phyloP scores from a whole-genome alignment of 2,888 invertebrate species.

The Andrena chrysosceles region DNA sequence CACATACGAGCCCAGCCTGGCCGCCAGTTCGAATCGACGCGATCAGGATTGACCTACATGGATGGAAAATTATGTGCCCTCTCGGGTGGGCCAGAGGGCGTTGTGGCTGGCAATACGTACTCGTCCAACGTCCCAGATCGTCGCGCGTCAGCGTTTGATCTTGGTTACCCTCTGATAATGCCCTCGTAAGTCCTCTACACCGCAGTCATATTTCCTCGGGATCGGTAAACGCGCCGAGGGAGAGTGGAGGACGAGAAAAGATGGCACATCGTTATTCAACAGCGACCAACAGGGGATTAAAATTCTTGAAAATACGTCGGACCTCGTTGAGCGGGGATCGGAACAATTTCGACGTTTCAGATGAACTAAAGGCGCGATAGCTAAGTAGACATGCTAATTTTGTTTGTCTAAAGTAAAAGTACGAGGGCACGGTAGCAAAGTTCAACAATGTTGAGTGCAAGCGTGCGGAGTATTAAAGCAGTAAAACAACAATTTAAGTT shows the following conservation, averaged over 20 bases:
- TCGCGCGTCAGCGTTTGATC: slow-evolving; percentile 56
- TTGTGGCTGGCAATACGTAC: slow-evolving; percentile 21
- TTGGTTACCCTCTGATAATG: slow-evolving; percentile 55
- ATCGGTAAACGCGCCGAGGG: background rate
- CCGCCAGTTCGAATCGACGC: slow-evolving; percentile 5
- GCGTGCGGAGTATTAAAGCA: background rate
- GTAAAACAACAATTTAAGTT: background rate
- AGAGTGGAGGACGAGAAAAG: background rate
- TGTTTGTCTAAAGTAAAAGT: too few species aligned
- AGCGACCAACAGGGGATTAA: background rate
- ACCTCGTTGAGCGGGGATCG: background rate
- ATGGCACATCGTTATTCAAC: slow-evolving; percentile 28
- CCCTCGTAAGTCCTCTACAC: slow-evolving; percentile 41
- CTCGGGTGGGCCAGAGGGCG: slow-evolving; percentile 57
- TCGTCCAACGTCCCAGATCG: slow-evolving; percentile 41
- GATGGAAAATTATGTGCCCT: slow-evolving; percentile 73
- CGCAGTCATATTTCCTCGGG: slow-evolving; percentile 48
- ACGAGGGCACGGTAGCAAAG: background rate
- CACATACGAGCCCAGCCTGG: background rate
- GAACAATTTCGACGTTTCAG: background rate
- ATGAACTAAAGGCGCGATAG: background rate
- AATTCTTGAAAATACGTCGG: background rate
- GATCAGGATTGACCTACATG: slow-evolving; percentile 66
- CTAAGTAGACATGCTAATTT: too few species aligned
- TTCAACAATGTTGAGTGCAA: background rate